Evolutionary conservation across 2,113 vertebrate genomes (phyloP).

Genomic region (Tragelaphus scriptus): DNA sequence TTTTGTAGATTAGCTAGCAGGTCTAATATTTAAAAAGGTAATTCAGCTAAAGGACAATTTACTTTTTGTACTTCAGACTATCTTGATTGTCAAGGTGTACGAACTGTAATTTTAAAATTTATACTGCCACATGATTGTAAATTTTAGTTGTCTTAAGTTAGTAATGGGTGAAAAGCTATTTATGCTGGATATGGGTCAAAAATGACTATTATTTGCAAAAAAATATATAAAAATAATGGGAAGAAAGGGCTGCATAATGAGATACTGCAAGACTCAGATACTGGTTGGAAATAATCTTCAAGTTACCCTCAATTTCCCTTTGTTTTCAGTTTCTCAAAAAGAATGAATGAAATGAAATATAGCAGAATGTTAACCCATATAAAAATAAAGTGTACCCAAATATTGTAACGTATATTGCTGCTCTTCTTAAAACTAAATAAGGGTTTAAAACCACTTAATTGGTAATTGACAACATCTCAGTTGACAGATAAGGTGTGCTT

Average conservation of each 20-base stretch:
- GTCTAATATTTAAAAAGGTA: slow-evolving; percentile 70
- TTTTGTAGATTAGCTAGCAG: slow-evolving; percentile 58
- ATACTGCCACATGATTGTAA: slow-evolving; percentile 80
- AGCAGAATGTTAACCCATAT: slow-evolving; percentile 77
- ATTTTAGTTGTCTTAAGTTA: slow-evolving; percentile 77
- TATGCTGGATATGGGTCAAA: slow-evolving; percentile 78
- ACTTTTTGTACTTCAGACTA: slow-evolving; percentile 81
- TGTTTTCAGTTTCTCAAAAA: slow-evolving; percentile 75
- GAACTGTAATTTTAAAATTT: slow-evolving; percentile 79
- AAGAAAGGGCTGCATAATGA: slow-evolving; percentile 80
- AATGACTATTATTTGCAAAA: slow-evolving; percentile 81
- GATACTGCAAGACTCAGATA: slow-evolving; percentile 70
- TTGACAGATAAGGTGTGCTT: slow-evolving; percentile 61
- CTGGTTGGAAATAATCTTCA: slow-evolving; percentile 71
- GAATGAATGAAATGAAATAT: slow-evolving; percentile 70
- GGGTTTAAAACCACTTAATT: slow-evolving; percentile 64
- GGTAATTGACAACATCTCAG: slow-evolving; percentile 58
- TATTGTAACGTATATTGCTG: slow-evolving; percentile 79
- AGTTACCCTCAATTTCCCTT: slow-evolving; percentile 66
- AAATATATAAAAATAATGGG: slow-evolving; percentile 67
- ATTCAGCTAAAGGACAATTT: slow-evolving; percentile 76
- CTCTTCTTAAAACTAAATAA: slow-evolving; percentile 79
- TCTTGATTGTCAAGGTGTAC: slow-evolving; percentile 79
- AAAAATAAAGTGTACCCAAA: slow-evolving; percentile 80
- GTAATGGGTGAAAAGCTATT: slow-evolving; percentile 72